Evolutionary conservation across 2,888 invertebrate species (phyloP).

Genomic region (Papilio elwesi): DNA sequence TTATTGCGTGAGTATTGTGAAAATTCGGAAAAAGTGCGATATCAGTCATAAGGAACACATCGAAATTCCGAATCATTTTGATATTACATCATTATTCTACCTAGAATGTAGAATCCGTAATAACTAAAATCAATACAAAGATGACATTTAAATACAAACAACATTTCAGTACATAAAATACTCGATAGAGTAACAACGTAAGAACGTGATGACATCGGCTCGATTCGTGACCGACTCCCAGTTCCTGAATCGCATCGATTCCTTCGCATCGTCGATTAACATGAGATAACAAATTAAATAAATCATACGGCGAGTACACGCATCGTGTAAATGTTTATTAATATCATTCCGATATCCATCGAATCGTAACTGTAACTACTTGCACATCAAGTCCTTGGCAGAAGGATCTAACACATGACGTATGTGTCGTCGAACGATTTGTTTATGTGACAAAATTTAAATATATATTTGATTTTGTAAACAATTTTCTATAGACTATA

Average conservation of each 20-base stretch:
- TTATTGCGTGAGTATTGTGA: too few relatives aligned
- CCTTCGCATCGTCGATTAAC: slow-evolving; percentile 44
- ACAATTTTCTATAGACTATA: too few relatives aligned
- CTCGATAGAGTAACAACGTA: slow-evolving; percentile 48
- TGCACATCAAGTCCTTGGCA: slow-evolving; percentile 36
- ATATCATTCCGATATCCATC: slow-evolving; percentile 34
- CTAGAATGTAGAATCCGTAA: not conserved
- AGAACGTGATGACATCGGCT: slow-evolving; percentile 55
- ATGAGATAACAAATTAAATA: slow-evolving; percentile 47
- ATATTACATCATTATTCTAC: not conserved
- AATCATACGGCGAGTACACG: slow-evolving; percentile 28
- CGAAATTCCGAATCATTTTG: too few relatives aligned
- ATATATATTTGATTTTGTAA: not conserved
- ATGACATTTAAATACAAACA: slow-evolving; percentile 55
- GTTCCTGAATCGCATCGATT: slow-evolving; percentile 61
- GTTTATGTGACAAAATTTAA: slow-evolving; percentile 18
- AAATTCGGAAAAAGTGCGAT: too few relatives aligned
- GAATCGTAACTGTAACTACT: slow-evolving; percentile 35
- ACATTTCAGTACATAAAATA: slow-evolving; percentile 44
- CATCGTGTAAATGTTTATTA: slow-evolving; percentile 36
- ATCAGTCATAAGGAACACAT: too few relatives aligned
- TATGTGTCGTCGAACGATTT: not conserved
- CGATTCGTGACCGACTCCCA: slow-evolving; percentile 60
- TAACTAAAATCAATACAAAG: slow-evolving; percentile 7
- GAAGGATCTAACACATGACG: slow-evolving; percentile 36